Percentiles rank a stretch among this genome's conserved stretches.
phyloP scores from a whole-genome alignment of 2,888 invertebrate genomes.

The Nemotelus nigrinus region DNA sequence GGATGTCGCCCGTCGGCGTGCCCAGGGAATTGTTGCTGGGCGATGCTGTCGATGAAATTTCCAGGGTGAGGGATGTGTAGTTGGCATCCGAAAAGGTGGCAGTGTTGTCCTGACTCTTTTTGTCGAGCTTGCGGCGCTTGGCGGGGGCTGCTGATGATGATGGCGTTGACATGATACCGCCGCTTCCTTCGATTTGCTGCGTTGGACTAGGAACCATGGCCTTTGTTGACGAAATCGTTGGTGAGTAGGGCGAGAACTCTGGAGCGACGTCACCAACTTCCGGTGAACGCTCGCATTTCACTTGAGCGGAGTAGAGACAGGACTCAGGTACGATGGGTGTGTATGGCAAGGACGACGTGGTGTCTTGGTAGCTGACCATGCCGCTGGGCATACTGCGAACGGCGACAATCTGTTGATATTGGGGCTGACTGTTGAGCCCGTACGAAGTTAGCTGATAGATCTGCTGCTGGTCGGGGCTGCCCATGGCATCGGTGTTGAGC shows the following conservation, averaged over 20 bases:
- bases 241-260: slow-evolving; percentile 58
- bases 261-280: slow-evolving; percentile 62
- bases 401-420: slow-evolving; percentile 46
- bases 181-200: slow-evolving; percentile 65
- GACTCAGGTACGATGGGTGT: slow-evolving; percentile 56
- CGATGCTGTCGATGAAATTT: slow-evolving; percentile 10
- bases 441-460: slow-evolving; percentile 23
- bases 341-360: slow-evolving; percentile 51
- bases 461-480: slow-evolving; percentile 9
- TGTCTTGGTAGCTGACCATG: slow-evolving; percentile 52
- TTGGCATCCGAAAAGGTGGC: background rate
- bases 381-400: slow-evolving; percentile 54
- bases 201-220: slow-evolving; percentile 47
- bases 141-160: slow-evolving; percentile 63
- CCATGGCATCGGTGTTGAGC: slow-evolving; percentile 40
- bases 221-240: slow-evolving; percentile 53
- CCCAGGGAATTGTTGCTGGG: background rate
- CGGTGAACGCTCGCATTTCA: slow-evolving; percentile 58
- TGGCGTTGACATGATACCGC: slow-evolving; percentile 62
- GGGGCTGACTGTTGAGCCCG: slow-evolving; percentile 13
- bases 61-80: background rate
- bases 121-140: slow-evolving; percentile 50
- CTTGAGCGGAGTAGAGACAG: slow-evolving; percentile 54
- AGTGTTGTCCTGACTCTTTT: slow-evolving; percentile 53
- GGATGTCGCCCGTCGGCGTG: slow-evolving; percentile 62